phyloP scores from a whole-genome alignment of 2,797 vertebrate species.

The Takifugu ocellatus region DNA sequence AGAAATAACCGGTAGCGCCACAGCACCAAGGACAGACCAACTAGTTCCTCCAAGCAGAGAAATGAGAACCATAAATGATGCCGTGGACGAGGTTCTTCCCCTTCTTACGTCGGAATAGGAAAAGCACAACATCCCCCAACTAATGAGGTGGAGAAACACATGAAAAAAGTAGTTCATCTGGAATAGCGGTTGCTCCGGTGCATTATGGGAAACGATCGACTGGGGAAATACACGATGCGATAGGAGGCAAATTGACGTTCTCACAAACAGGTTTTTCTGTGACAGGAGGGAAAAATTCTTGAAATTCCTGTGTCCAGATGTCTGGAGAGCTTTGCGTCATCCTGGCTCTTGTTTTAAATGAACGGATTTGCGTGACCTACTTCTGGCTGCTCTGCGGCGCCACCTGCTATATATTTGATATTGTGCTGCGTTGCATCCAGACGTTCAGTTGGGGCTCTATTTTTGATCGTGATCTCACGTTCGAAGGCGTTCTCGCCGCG shows the following conservation, averaged over 20 bases:
- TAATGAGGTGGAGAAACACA: slow-evolving; percentile 43
- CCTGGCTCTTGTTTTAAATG: slow-evolving; percentile 44
- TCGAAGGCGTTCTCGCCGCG: slow-evolving; percentile 15
- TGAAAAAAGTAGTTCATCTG: slow-evolving; percentile 14
- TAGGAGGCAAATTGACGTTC: slow-evolving; percentile 32
- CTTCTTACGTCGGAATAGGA: slow-evolving; percentile 19
- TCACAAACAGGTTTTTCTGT: slow-evolving; percentile 37
- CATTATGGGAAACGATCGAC: slow-evolving; percentile 35
- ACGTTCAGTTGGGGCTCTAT: slow-evolving; percentile 27
- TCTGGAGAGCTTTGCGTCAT: slow-evolving; percentile 53
- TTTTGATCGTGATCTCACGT: slow-evolving; percentile 19
- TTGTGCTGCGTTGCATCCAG: slow-evolving; percentile 24
- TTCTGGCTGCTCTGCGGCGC: slow-evolving; percentile 43
- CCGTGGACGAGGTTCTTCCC: slow-evolving; percentile 29
- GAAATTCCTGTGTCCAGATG: slow-evolving; percentile 63
- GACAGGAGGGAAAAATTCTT: slow-evolving; percentile 45
- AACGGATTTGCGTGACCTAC: slow-evolving; percentile 63
- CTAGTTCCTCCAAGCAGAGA: too few species aligned
- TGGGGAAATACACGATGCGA: slow-evolving; percentile 3
- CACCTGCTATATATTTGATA: slow-evolving; percentile 46
- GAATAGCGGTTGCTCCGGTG: slow-evolving; percentile 21
- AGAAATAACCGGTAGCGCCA: slow-evolving; percentile 15
- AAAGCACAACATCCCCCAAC: slow-evolving; percentile 29
- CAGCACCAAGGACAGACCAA: slow-evolving; percentile 40
- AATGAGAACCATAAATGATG: slow-evolving; percentile 43